phyloP scores from a whole-genome alignment of 1,140 invertebrate genomes.

The Augochlora pura region DNA sequence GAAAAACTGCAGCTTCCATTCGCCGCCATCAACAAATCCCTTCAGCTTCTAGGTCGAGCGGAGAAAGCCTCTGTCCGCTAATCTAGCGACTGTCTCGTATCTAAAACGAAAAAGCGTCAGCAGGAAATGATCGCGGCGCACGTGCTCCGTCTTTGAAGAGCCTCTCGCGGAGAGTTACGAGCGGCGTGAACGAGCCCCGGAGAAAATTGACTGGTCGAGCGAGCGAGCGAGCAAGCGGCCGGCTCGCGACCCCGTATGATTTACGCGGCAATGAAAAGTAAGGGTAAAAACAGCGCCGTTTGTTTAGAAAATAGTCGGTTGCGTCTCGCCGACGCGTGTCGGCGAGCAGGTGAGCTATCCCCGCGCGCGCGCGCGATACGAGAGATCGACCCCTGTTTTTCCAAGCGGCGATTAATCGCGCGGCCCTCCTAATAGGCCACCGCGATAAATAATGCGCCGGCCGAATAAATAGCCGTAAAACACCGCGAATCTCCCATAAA shows the following conservation, averaged over 20 bases:
- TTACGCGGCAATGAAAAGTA: constrained; percentile 35
- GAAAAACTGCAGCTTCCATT: no score
- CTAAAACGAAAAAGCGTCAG: neutral
- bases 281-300: constrained; percentile 35
- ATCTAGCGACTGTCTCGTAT: neutral
- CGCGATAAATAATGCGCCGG: neutral
- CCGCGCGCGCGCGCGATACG: no score
- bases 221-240: no score
- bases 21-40: no score
- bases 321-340: constrained; percentile 9
- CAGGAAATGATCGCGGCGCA: neutral
- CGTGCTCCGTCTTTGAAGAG: neutral
- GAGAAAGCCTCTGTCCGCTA: neutral
- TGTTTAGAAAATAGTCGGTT: constrained; percentile 48
- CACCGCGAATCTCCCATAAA: no score
- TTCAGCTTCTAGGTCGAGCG: neutral
- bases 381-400: constrained; percentile 28
- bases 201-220: constrained; percentile 19
- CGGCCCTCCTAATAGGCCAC: neutral
- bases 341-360: constrained; percentile 21
- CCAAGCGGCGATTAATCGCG: constrained; percentile 23
- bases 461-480: neutral
- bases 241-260: constrained; percentile 18
- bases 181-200: neutral
- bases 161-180: constrained; percentile 6